Base-by-base conservation (phyloP, 2,113 vertebrate species). In the Cryptomyrus ogoouensis region DNA sequence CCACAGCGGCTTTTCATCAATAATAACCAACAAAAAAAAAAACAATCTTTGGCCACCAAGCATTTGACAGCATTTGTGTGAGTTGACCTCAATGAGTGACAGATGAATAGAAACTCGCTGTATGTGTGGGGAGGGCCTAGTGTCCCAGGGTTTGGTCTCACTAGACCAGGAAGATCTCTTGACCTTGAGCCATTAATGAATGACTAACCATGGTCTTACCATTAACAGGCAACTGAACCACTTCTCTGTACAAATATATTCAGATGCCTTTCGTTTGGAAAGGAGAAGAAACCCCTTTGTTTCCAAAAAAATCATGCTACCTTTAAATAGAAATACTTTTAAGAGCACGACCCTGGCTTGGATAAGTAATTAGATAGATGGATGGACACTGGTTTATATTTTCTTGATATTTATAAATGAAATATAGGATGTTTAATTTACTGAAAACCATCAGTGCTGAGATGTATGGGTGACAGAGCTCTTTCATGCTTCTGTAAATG, bases 181-280 rank as follows among this genome's bases (percentile, higher is more conserved):
- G 35, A 80, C 74, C 74, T 80, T 80, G 31, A 80, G 74, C 17
- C 74, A 80, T 80, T 80, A 80, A 80, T 80, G 35, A 80, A 80
- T 80, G 74, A 80, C 74, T 56, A 21, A 56, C 53, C 19, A 7
- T 80, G 2, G 74, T 80, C 35, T 80, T 70, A 70, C 10, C 62
- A 70, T 70, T 70, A 70, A 80, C 74, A 42, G 35, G 74, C 35
- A 27, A 27, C 31, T 77, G 35, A 35, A 77, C 31, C 70, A 80
- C 74, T 19, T 39, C 7, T 80, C 31, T 80, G 35, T 17, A 80
- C 35, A 42, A 42, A 80, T 80, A 42, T 10, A 80, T 17, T 3
- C 74, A 80, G 31, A 80, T 80, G 15, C 31, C 15, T 80, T 77
- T 31, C 15, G 0, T 77, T 42, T 42, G 74, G 31, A 19, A 17